Evolutionary conservation across 2,113 vertebrate species (phyloP).

Genomic region (Macrotis lagotis): DNA sequence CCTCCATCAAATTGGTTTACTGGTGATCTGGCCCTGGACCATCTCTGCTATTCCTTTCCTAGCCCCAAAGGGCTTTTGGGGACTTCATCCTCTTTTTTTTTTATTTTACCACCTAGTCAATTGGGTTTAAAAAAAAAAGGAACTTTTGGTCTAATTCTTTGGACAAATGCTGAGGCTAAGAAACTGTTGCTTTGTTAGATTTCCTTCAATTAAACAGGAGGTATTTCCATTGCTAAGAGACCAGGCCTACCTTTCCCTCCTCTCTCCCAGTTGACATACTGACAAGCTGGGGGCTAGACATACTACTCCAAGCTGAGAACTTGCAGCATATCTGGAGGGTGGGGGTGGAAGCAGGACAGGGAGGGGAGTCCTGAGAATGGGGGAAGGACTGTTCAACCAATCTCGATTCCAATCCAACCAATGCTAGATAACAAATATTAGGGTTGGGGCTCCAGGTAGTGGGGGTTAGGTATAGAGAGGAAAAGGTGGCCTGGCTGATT

Average conservation of each 20-base stretch:
- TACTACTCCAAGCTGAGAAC: too few relatives aligned
- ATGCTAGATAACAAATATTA: background rate
- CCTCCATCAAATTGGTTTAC: background rate
- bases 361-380: fast-evolving
- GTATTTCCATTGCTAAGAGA: background rate
- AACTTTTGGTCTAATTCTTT: background rate
- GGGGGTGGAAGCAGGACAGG: fast-evolving
- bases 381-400: background rate
- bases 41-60: background rate
- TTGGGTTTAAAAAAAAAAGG: background rate
- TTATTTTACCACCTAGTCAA: background rate
- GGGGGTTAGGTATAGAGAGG: background rate
- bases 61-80: background rate
- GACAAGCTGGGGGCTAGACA: background rate
- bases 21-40: background rate
- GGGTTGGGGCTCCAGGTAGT: background rate
- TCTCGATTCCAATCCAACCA: background rate
- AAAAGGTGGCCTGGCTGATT: background rate
- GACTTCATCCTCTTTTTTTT: background rate
- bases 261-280: background rate
- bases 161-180: background rate
- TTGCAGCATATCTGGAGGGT: background rate
- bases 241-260: background rate
- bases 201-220: background rate
- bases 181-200: background rate